These are phyloP conservation scores for Campaea margaritaria DNA, from an alignment of 2,888 invertebrate species.

Conservation along the genomic window DNA sequence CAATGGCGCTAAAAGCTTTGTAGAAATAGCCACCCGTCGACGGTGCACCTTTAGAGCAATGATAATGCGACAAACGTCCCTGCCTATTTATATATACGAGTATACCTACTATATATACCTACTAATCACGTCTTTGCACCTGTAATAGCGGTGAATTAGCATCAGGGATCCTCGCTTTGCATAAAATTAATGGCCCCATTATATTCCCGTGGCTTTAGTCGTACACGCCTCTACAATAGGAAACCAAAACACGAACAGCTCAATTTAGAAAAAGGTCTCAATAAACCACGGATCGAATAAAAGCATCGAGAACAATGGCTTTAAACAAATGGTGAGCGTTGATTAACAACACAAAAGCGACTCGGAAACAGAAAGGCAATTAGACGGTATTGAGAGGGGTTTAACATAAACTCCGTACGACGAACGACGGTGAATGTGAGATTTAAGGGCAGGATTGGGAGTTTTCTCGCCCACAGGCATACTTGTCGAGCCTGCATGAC, in stretches of 20 bases:
- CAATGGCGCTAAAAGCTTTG: constrained; percentile 32
- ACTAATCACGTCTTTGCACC: constrained; percentile 29
- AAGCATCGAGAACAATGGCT: constrained; percentile 46
- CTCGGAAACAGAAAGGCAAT: constrained; percentile 56
- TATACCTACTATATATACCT: neutral
- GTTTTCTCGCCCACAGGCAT: constrained; percentile 1
- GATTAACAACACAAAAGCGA: constrained; percentile 65
- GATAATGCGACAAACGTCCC: constrained; percentile 13
- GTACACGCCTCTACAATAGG: constrained; percentile 6
- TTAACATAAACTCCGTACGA: constrained; percentile 7
- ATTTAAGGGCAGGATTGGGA: constrained; percentile 7
- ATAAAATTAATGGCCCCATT: constrained; percentile 17
- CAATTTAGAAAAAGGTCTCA: constrained; percentile 37
- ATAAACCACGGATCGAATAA: constrained; percentile 41
- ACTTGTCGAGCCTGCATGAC: neutral
- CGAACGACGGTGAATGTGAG: constrained; percentile 4
- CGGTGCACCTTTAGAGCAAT: neutral
- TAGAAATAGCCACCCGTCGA: constrained; percentile 3
- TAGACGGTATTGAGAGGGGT: constrained; percentile 42
- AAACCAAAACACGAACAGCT: constrained; percentile 14
- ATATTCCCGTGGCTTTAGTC: constrained; percentile 5
- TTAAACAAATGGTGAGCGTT: constrained; percentile 51
- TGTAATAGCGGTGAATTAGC: constrained; percentile 32
- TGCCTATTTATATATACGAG: constrained; percentile 24
- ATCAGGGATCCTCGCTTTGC: constrained; percentile 18